Percentiles rank a stretch among this genome's conserved stretches.
These are phyloP conservation scores for Galbula dea DNA, from an alignment of 2,113 vertebrate genomes.

Conservation along the genomic window DNA sequence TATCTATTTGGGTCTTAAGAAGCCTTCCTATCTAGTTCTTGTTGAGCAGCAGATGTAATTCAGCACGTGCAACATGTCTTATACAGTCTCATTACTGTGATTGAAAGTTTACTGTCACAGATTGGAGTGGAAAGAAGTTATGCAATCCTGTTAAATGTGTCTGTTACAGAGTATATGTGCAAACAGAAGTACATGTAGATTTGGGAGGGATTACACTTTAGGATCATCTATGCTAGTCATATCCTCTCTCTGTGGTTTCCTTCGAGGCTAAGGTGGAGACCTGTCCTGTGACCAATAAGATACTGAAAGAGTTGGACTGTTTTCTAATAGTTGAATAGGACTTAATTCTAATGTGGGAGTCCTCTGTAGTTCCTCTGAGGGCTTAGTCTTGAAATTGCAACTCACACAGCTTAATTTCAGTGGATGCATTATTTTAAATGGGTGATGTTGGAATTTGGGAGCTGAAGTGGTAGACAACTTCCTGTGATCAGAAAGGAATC, in stretches of 20 bases:
- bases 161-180: not conserved
- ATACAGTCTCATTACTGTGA: not conserved
- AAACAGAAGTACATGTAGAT: not conserved
- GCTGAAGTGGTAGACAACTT: not conserved
- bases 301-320: not conserved
- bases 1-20: accelerated
- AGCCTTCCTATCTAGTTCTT: not conserved
- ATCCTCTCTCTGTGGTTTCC: not conserved
- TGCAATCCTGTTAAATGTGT: not conserved
- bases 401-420: not conserved
- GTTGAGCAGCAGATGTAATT: not conserved
- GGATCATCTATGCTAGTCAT: not conserved
- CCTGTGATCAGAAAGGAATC: not conserved
- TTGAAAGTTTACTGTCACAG: not conserved
- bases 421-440: not conserved
- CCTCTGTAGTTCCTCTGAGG: not conserved
- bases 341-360: not conserved
- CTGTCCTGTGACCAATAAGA: not conserved
- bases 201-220: not conserved
- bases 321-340: not conserved
- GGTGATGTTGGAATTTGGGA: not conserved
- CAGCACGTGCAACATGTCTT: not conserved
- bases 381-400: not conserved
- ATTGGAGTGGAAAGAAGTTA: not conserved
- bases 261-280: not conserved